Evolutionary conservation across 2,888 invertebrate species (phyloP).

Genomic region (Hypselothyrea guttata): DNA sequence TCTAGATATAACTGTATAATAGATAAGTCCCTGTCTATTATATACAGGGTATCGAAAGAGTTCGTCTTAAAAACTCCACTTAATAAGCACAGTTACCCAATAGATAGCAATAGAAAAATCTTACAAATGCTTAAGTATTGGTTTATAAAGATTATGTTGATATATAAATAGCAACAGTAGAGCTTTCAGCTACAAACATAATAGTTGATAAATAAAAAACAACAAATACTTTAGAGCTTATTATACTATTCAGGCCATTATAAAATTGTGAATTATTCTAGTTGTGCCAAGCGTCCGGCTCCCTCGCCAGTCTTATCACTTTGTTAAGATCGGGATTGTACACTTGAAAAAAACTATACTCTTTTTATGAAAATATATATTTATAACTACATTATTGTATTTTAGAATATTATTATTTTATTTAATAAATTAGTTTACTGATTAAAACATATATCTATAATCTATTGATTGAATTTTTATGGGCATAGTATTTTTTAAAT

Average conservation of each 20-base stretch:
- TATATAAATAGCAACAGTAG: constrained; percentile 4
- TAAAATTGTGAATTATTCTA: constrained; percentile 8
- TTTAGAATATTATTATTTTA: too few relatives aligned
- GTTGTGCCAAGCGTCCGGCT: constrained; percentile 9
- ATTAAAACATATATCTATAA: too few relatives aligned
- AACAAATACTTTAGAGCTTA: neutral
- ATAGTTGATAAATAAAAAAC: constrained; percentile 4
- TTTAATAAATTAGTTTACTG: too few relatives aligned
- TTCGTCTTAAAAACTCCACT: neutral
- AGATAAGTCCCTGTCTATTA: too few relatives aligned
- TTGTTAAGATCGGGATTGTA: neutral
- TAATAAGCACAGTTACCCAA: neutral
- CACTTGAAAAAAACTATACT: too few relatives aligned
- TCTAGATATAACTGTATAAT: too few relatives aligned
- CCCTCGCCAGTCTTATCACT: constrained; percentile 2
- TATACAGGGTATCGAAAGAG: too few relatives aligned
- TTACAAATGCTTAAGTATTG: neutral
- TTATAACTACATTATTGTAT: too few relatives aligned
- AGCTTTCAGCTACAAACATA: constrained; percentile 5
- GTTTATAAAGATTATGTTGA: neutral
- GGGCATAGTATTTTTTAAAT: too few relatives aligned
- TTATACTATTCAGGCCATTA: constrained; percentile 4
- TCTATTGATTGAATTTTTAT: too few relatives aligned
- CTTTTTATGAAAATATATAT: too few relatives aligned
- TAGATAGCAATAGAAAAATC: neutral